Conservation (phyloP, 2,888 invertebrate genomes). For the Mylabris sibirica region DNA sequence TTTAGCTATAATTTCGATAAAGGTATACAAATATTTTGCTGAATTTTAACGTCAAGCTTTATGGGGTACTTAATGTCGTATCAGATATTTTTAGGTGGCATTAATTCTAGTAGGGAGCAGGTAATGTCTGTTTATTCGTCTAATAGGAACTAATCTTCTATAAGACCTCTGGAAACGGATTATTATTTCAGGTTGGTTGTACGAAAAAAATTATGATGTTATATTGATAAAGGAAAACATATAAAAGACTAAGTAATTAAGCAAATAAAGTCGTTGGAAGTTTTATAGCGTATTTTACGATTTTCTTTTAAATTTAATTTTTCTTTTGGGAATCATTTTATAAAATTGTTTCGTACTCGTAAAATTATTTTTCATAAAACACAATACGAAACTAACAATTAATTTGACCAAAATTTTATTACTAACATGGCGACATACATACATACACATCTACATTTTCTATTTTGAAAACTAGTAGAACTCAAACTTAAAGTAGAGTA, state of each 20-base stretch:
- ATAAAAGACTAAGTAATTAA: slow-evolving; percentile 51
- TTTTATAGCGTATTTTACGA: slow-evolving; percentile 41
- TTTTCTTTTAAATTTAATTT: slow-evolving; percentile 42
- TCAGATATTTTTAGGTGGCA: slow-evolving; percentile 42
- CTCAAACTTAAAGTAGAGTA: neutral
- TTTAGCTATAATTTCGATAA: neutral
- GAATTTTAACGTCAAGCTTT: slow-evolving; percentile 18
- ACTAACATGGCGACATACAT: slow-evolving; percentile 29
- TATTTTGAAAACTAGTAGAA: neutral
- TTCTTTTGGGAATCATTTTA: slow-evolving; percentile 42
- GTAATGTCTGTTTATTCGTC: slow-evolving; percentile 45
- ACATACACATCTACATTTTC: slow-evolving; percentile 4
- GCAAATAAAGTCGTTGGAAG: slow-evolving; percentile 46
- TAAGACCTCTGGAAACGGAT: slow-evolving; percentile 38
- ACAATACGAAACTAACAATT: slow-evolving; percentile 33
- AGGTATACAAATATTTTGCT: neutral
- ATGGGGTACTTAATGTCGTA: slow-evolving; percentile 39
- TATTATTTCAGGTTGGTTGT: slow-evolving; percentile 33
- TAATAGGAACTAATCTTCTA: slow-evolving; percentile 41
- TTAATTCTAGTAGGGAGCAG: slow-evolving; percentile 42
- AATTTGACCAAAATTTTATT: slow-evolving; percentile 36
- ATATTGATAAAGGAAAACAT: slow-evolving; percentile 43
- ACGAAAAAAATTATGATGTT: slow-evolving; percentile 32
- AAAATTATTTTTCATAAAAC: slow-evolving; percentile 23
- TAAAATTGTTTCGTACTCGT: slow-evolving; percentile 30